These are phyloP conservation scores for Heteronetta atricapilla DNA, from an alignment of 2,113 vertebrate species.

Conservation along the genomic window DNA sequence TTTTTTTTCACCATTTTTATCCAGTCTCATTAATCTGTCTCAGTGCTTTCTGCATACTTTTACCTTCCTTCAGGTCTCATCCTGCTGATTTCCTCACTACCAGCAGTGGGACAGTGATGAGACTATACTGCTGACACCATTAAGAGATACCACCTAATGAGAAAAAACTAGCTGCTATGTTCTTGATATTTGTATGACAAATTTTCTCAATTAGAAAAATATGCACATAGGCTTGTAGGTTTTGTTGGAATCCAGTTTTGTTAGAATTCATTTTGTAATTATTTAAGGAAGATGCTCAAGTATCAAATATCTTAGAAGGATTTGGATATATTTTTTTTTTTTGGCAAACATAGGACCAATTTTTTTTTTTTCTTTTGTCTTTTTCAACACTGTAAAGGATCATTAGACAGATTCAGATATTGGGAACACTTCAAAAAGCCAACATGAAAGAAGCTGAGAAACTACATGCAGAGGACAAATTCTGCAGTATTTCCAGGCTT, in stretches of 20 bases:
- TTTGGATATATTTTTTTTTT: neutral
- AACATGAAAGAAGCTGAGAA: slow-evolving; percentile 37
- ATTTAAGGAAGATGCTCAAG: neutral
- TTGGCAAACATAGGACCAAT: neutral
- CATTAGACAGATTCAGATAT: neutral
- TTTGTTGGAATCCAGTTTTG: neutral
- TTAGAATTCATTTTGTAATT: neutral
- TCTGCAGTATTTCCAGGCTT: slow-evolving; percentile 54
- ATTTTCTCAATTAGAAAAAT: neutral
- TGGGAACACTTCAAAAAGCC: neutral
- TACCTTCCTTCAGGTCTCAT: neutral
- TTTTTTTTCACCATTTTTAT: neutral
- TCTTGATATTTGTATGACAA: neutral
- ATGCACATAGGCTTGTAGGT: neutral
- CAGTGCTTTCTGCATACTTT: neutral
- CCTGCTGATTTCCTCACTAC: neutral
- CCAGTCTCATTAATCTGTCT: neutral
- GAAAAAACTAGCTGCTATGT: neutral
- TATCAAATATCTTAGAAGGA: neutral
- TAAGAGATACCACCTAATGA: neutral
- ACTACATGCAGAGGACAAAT: neutral
- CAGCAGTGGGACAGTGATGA: neutral
- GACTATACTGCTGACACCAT: neutral
- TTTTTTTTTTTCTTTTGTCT: neutral
- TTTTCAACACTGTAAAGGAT: neutral